phyloP scores from a whole-genome alignment of 2,888 invertebrate genomes.

The Hypolimnas misippus region DNA sequence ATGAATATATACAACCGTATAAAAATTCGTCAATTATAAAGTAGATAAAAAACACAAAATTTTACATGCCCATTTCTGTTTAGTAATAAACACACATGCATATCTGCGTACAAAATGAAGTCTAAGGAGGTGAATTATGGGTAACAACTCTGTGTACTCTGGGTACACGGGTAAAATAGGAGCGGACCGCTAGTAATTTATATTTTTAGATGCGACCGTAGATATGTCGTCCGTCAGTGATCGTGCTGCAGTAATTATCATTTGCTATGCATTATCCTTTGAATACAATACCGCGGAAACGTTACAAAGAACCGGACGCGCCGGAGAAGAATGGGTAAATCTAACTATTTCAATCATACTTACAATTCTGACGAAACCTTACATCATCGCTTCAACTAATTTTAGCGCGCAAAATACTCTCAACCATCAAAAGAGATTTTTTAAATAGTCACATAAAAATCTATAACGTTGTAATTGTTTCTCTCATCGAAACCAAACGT shows the following conservation, averaged over 20 bases:
- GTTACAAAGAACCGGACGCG: conserved; percentile 12
- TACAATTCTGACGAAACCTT: neutral
- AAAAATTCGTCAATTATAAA: too few species aligned
- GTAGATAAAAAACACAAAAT: too few species aligned
- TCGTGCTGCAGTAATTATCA: conserved; percentile 20
- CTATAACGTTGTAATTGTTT: conserved; percentile 1
- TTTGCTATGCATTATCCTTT: conserved; percentile 22
- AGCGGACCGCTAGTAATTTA: neutral
- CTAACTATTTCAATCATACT: conserved; percentile 6
- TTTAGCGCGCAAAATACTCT: neutral
- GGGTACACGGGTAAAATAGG: too few species aligned
- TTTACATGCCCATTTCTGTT: too few species aligned
- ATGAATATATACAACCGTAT: too few species aligned
- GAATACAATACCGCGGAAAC: conserved; percentile 21
- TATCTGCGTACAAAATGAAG: too few species aligned
- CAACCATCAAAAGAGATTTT: neutral
- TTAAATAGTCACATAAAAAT: neutral
- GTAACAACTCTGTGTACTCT: too few species aligned
- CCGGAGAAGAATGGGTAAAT: conserved; percentile 7
- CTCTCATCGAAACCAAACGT: conserved; percentile 23
- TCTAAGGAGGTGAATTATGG: too few species aligned
- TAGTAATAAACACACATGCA: too few species aligned
- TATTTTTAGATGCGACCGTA: neutral
- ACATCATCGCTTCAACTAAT: neutral
- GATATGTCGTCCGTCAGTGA: conserved; percentile 13